These are phyloP conservation scores for Drosophila setosimentum DNA, from an alignment of 2,888 invertebrate genomes.

Conservation along the genomic window DNA sequence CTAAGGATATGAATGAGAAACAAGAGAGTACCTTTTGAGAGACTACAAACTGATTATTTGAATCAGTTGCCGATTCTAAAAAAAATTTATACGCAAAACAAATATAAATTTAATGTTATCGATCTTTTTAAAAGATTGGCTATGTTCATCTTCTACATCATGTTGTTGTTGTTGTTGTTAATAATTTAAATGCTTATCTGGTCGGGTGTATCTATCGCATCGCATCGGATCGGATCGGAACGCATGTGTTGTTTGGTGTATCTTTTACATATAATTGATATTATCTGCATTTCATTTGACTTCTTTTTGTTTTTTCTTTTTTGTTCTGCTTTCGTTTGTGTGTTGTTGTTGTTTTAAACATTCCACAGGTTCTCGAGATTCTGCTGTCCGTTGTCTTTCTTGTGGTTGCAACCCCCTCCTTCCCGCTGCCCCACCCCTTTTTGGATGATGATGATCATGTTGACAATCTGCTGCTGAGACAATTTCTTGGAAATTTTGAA, in stretches of 20 bases:
- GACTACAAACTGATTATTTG: slow-evolving; percentile 5
- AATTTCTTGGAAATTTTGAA: slow-evolving; percentile 52
- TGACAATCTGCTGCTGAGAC: slow-evolving; percentile 70
- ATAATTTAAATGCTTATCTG: slow-evolving; percentile 79
- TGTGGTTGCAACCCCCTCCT: slow-evolving; percentile 8
- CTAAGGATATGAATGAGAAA: neutral
- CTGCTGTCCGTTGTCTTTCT: slow-evolving; percentile 12
- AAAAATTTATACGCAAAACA: slow-evolving; percentile 52
- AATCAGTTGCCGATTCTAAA: slow-evolving; percentile 54
- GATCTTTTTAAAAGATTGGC: slow-evolving; percentile 35
- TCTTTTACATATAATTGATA: slow-evolving; percentile 82
- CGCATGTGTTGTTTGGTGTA: slow-evolving; percentile 56
- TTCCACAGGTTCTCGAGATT: slow-evolving; percentile 64
- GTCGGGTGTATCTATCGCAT: slow-evolving; percentile 69
- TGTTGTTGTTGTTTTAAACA: slow-evolving; percentile 38
- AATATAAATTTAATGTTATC: slow-evolving; percentile 46
- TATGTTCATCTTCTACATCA: neutral
- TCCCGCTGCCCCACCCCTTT: neutral
- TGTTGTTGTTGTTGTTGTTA: slow-evolving; percentile 52
- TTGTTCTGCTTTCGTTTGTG: slow-evolving; percentile 10
- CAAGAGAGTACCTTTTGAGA: neutral
- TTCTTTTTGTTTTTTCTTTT: slow-evolving; percentile 27
- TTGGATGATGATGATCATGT: slow-evolving; percentile 80
- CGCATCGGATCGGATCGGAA: slow-evolving; percentile 12
- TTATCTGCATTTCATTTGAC: slow-evolving; percentile 78